Base-by-base conservation (phyloP, 2,888 invertebrate species). In the Ischnus inquisitorius region DNA sequence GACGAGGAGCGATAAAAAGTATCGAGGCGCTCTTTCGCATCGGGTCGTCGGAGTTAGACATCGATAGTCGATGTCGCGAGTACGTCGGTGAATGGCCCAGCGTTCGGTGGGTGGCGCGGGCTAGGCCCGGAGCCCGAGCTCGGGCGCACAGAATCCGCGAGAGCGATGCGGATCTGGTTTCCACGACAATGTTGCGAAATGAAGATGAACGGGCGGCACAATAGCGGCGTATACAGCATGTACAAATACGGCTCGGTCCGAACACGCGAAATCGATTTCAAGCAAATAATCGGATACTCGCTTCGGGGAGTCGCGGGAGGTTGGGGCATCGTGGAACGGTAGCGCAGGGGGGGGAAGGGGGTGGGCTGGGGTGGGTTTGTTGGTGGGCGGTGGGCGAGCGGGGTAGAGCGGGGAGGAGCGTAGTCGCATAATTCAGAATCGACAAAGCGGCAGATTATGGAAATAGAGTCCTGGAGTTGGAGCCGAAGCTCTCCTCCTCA, bases 401-500 rank as follows among this genome's bases (percentile, higher is more conserved):
- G 85, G 75, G 60, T 64, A 51, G 57, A 48, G 68, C 78, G 80
- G 86, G 86, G 85, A 86, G 86, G 87, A 86, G 88, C 84, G 85
- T 86, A 92, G 91, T 91, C 92, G 92, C 92, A 93, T 93, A 93
- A 93, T 93, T 93, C 93, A 92, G 92, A 93, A 93, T 93, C 92
- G 93, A 93, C 93, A 93, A 93, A 93, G 93, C 93, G 91, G 92
- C 93, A 93, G 93, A 93, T 93, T 93, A 93, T 93, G 93, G 93
- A 93, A 93, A 93, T 93, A 93, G 92, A 93, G 93, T 93, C 92
- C 90, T 90, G 85, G 91, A 92, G 91, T 90, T 88, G 91, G 89
- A 91, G 89, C 89, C 89, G 85, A 87, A 87, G 88, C 85, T 88
- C 84, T 82, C 86, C 84, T 82, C 86, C 85, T 79, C 87, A 82